Percentiles rank a stretch among this genome's conserved stretches.
phyloP scores from a whole-genome alignment of 2,113 vertebrate species.

The Oryzias celebensis region DNA sequence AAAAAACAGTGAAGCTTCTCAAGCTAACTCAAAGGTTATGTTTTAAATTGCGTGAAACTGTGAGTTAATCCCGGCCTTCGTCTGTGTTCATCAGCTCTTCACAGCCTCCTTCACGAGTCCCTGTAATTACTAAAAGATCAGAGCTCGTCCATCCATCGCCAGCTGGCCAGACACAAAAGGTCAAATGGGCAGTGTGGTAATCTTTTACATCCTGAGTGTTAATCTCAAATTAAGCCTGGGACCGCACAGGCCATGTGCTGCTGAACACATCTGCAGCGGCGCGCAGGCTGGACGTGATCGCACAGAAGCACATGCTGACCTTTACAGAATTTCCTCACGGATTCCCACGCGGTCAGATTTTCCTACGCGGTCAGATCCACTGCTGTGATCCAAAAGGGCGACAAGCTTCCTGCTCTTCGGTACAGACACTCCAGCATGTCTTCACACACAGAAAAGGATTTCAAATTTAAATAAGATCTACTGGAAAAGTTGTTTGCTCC shows the following conservation, averaged over 20 bases:
- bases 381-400: conserved; percentile 1
- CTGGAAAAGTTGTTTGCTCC: too few species aligned
- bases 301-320: conserved; percentile 22
- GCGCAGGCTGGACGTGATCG: not conserved
- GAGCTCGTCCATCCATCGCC: conserved; percentile 46
- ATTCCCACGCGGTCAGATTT: not conserved
- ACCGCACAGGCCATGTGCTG: conserved; percentile 52
- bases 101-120: conserved; percentile 14
- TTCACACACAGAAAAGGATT: too few species aligned
- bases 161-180: conserved; percentile 42
- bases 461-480: too few species aligned
- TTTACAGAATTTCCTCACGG: conserved; percentile 10
- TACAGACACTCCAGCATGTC: too few species aligned
- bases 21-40: too few species aligned
- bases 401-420: not conserved
- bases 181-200: conserved; percentile 59
- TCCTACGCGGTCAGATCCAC: conserved; percentile 8
- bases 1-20: too few species aligned
- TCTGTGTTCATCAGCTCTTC: conserved; percentile 28
- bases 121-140: conserved; percentile 49
- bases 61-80: conserved; percentile 37
- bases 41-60: not conserved
- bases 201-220: conserved; percentile 61
- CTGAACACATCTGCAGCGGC: conserved; percentile 31
- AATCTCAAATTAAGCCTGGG: conserved; percentile 64